Conservation (phyloP, 2,888 invertebrate species). For the Agrotis ipsilon region DNA sequence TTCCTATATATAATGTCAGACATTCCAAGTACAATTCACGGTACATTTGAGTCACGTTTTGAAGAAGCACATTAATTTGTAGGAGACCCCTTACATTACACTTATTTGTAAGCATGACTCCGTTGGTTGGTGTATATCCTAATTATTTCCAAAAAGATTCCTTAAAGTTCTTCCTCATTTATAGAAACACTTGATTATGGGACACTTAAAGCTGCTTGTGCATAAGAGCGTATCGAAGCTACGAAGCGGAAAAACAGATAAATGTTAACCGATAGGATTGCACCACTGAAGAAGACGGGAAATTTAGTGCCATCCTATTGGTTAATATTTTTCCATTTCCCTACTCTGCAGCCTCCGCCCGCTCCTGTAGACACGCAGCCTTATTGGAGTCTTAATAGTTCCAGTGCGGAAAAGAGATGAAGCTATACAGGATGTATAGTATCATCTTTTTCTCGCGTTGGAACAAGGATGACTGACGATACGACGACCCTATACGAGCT, state of each 20-base stretch:
- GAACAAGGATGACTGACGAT: background rate
- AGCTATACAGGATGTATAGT: background rate
- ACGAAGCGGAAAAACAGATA: too few species aligned
- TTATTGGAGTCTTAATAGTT: background rate
- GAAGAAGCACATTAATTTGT: conserved; percentile 63
- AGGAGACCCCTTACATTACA: conserved; percentile 58
- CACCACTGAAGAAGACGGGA: too few species aligned
- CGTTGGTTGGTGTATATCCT: conserved; percentile 74
- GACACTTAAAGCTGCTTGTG: too few species aligned
- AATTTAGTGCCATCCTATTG: too few species aligned
- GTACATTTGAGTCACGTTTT: conserved; percentile 53
- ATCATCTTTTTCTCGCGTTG: background rate
- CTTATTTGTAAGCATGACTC: conserved; percentile 75
- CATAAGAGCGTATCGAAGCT: too few species aligned
- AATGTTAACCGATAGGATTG: too few species aligned
- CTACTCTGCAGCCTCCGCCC: too few species aligned
- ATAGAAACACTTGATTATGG: background rate
- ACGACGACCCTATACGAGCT: background rate
- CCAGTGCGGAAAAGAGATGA: background rate
- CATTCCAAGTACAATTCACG: conserved; percentile 43
- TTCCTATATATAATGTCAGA: conserved; percentile 34
- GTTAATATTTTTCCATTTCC: too few species aligned
- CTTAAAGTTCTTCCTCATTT: background rate
- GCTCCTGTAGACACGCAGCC: too few species aligned
- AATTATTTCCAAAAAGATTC: background rate